Base-by-base conservation (phyloP, 2,888 invertebrate species). In the Nemurella pictetii region DNA sequence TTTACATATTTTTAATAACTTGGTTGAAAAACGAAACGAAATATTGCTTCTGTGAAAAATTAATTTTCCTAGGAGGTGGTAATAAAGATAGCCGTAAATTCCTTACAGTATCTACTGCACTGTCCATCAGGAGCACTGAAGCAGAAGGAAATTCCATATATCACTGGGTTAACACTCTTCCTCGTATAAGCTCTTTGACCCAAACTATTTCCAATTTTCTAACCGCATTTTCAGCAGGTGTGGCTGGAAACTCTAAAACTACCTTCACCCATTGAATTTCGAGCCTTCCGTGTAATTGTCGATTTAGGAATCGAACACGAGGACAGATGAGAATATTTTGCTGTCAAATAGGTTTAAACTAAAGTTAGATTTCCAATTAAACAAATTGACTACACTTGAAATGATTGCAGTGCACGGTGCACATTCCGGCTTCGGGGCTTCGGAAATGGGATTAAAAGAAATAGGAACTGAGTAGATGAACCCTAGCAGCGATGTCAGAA, bases 361-460 rank as follows among this genome's bases (percentile, higher is more conserved):
- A 55, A 55, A 55, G 55, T 55, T 55, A 55, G 55, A 55, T 55
- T 7, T 55, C 55, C 55, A 55, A 55, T 55, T 55, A 55, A 55
- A 55, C 55, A 55, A 55, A 55, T 55, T 55, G 55, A 55, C 55
- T 55, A 20, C n/a, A n/a, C 55, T 55, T 20, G 3, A 12, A 55
- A 20, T 20, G 55, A 55, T 55, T 20, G 55, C 12, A n/a, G 32
- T 9, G 32, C 3, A 5, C 32, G 32, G 32, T 15, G 55, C 2
- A n/a, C n/a, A n/a, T n/a, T n/a, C 5, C 20, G 5, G 55, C 20
- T 20, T 55, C 9, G 32, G 32, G 55, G 55, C 25, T 36, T 25
- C 75, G 75, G 75, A 75, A 75, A 75, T 75, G 12, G 75, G 75
- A 75, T 75, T 75, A 26, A 75, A 75, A 75, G 75, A 27, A 28